Base-by-base conservation (phyloP, 2,797 vertebrate genomes). In the Esox lucius region DNA sequence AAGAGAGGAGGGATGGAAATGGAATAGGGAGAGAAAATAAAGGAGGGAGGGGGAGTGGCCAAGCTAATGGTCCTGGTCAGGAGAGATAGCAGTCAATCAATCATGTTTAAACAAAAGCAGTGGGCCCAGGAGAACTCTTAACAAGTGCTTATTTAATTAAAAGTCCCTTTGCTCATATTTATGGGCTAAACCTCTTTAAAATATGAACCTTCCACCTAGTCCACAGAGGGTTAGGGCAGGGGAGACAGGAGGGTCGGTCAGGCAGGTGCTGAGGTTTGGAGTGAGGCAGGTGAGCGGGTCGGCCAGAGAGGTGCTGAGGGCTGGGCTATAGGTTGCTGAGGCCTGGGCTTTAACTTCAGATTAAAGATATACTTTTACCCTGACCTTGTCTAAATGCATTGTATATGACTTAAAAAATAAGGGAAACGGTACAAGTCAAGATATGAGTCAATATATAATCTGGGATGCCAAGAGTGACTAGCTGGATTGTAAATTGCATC, bases 81-180 rank as follows among this genome's bases (percentile, higher is more conserved):
- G 86, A 92, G 91, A 93, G 91, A 93, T 89, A 90, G 91, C 75
- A 85, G 90, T 94, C 95, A 95, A 97, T 99, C 96, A 97, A 96
- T 99, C 96, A 97, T 96, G 94, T 97, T 98, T 97, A 98, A 97
- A 97, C 96, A 98, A 97, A 97, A 96, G 96, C 95, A 93, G 91
- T 91, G 84, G 90, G 93, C 96, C 95, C 96, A 92, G 93, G 96
- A 96, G 97, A 91, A 95, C 96, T 95, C 97, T 98, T 97, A 97
- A 96, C 95, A 95, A 95, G 95, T 95, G 96, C 95, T 97, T 98
- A 97, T 97, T 98, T 98, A 98, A 98, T 98, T 98, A 98, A 97
- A 97, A 97, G 95, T 96, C 95, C 94, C 94, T 95, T 95, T 95
- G 95, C 95, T 95, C 94, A 94, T 97, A 97, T 98, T 98, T 98